A percentile compares a stretch with the other conserved stretches of the same genome.
Evolutionary conservation across 2,113 vertebrate genomes (phyloP).

Genomic region (Echinops telfairi): DNA sequence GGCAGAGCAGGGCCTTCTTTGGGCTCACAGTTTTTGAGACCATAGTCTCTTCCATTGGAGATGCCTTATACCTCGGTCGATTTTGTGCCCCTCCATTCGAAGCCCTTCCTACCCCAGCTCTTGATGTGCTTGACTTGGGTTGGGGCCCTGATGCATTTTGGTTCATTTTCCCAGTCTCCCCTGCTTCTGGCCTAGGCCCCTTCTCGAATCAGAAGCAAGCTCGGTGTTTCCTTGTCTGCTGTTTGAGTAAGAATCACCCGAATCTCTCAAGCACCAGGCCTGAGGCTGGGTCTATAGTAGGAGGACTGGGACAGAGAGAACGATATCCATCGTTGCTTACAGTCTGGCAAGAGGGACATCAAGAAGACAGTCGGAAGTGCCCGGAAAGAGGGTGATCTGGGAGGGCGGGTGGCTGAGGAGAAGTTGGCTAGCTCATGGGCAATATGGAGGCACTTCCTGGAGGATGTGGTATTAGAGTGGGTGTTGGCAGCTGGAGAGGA

Average conservation of each 20-base stretch:
- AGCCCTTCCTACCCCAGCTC: neutral
- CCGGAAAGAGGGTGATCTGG: neutral
- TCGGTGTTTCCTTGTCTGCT: neutral
- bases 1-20: neutral
- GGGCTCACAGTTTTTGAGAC: neutral
- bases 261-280: neutral
- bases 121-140: neutral
- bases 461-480: neutral
- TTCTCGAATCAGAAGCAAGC: neutral
- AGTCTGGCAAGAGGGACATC: neutral
- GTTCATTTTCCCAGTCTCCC: neutral
- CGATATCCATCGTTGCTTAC: neutral
- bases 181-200: fast-evolving
- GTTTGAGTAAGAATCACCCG: neutral
- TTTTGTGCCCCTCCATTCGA: neutral
- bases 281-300: neutral
- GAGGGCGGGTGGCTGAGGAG: neutral
- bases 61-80: too few relatives aligned
- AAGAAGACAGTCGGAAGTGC: neutral
- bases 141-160: neutral
- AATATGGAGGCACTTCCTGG: neutral
- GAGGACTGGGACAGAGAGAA: neutral
- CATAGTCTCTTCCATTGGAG: neutral
- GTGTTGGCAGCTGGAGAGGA: neutral
- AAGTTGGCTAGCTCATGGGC: neutral